Conservation (phyloP, 2,888 invertebrate species). For the Acanthopleura granulata region DNA sequence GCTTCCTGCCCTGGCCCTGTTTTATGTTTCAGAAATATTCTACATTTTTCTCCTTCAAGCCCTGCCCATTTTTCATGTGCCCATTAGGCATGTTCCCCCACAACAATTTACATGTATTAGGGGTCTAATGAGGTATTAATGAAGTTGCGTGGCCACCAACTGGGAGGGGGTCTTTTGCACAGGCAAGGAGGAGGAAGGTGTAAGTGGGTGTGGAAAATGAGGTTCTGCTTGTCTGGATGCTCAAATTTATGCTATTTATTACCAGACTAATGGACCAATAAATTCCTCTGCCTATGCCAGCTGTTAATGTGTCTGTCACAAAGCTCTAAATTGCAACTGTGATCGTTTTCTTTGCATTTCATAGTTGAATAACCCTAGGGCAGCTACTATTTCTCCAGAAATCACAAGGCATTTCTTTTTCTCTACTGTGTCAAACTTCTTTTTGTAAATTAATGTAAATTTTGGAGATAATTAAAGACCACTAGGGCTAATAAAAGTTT, state of each 20-base stretch:
- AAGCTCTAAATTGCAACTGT: too few relatives aligned
- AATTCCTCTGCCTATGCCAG: not conserved
- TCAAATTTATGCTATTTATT: not conserved
- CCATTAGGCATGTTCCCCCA: conserved; percentile 6
- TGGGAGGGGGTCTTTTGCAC: not conserved
- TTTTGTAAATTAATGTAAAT: too few relatives aligned
- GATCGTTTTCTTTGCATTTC: too few relatives aligned
- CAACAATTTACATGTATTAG: not conserved
- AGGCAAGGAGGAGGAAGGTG: not conserved
- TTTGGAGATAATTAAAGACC: too few relatives aligned
- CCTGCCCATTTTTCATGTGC: conserved; percentile 15
- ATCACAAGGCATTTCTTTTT: too few relatives aligned
- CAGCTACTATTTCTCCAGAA: too few relatives aligned
- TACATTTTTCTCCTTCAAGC: not conserved
- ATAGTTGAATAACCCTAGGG: too few relatives aligned
- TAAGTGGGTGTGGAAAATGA: not conserved
- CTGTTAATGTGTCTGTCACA: not conserved
- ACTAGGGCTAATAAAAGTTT: too few relatives aligned
- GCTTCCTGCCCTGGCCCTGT: not conserved
- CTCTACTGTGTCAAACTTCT: too few relatives aligned
- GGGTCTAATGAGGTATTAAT: conserved; percentile 13
- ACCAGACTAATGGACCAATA: not conserved
- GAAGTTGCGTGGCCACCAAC: not conserved
- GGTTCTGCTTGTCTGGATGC: not conserved
- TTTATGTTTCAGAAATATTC: not conserved